A percentile compares a stretch with the other conserved stretches of the same genome.
Evolutionary conservation across 2,797 vertebrate genomes (phyloP).

Genomic region (Scolopax rusticola): DNA sequence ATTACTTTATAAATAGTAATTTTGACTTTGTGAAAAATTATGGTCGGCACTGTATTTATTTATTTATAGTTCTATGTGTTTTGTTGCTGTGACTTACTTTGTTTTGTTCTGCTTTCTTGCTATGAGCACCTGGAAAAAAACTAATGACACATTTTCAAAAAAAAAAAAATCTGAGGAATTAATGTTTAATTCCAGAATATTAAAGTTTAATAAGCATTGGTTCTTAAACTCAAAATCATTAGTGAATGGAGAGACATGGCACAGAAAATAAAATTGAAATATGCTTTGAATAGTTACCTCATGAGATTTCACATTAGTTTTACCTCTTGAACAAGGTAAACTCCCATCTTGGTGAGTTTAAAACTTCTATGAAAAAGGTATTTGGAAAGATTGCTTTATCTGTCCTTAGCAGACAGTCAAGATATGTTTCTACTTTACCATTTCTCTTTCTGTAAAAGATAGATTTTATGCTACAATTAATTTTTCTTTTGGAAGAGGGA

Average conservation of each 20-base stretch:
- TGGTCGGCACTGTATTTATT: background rate
- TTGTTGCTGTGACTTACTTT: background rate
- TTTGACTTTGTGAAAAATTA: background rate
- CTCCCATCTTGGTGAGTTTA: background rate
- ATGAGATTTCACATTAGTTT: constrained; percentile 1
- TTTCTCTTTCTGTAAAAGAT: background rate
- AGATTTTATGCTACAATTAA: background rate
- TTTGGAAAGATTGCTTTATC: background rate
- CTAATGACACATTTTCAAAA: accelerated
- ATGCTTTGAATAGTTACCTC: background rate
- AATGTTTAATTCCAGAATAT: background rate
- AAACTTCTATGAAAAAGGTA: background rate
- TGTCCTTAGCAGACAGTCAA: background rate
- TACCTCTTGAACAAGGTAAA: background rate
- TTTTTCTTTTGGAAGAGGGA: background rate
- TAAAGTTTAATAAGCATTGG: background rate
- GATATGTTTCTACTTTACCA: background rate
- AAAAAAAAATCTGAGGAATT: background rate
- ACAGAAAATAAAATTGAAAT: background rate
- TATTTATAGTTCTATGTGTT: background rate
- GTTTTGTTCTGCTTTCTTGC: background rate
- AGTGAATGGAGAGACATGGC: background rate
- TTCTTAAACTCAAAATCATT: background rate
- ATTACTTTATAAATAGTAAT: background rate
- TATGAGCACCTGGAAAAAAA: background rate